Base-by-base conservation (phyloP, 2,113 vertebrate genomes). In the Trichechus manatus region DNA sequence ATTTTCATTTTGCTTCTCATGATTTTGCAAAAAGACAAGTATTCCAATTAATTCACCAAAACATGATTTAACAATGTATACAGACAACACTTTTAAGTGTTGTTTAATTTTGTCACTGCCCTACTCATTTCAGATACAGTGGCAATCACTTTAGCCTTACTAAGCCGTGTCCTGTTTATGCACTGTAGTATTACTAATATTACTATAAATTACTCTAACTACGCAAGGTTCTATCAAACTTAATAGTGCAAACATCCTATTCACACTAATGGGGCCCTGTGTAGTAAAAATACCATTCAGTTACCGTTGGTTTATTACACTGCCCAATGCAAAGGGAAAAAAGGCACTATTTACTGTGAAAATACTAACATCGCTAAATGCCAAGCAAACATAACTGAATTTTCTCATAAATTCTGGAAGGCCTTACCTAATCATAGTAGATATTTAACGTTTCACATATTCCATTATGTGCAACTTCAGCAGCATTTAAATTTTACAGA, bases 191-290 rank as follows among this genome's bases (percentile, higher is more conserved):
- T 86, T 75, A 87, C 86, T 95, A 97, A 96, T 95, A 98, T 97
- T 98, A 97, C 96, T 97, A 97, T 96, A 98, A 98, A 98, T 98
- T 98, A 98, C 97, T 93, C 91, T 95, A 98, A 96, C 95, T 98
- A 97, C 89, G 97, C 93, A 97, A 98, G 95, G 87, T 98, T 98
- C 91, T 98, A 97, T 96, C 97, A 97, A 96, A 98, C 96, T 95
- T 98, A 98, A 97, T 97, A 98, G 89, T 93, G 89, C 97, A 97
- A 74, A 56, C 96, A 98, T 95, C 96, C 98, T 97, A 93, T 84
- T 98, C 68, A 0, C 89, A 80, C 93, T 97, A 97, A 97, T 95
- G 89, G 96, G 87, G 97, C 95, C 98, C 97, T 86, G 68, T 14
- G 77, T 96, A 94, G 95, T 97, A 98, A 98, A 98, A 97, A 97